Percentiles rank a stretch among this genome's conserved stretches.
Evolutionary conservation across 2,113 vertebrate species (phyloP).

Genomic region (Telmatochromis sp.): DNA sequence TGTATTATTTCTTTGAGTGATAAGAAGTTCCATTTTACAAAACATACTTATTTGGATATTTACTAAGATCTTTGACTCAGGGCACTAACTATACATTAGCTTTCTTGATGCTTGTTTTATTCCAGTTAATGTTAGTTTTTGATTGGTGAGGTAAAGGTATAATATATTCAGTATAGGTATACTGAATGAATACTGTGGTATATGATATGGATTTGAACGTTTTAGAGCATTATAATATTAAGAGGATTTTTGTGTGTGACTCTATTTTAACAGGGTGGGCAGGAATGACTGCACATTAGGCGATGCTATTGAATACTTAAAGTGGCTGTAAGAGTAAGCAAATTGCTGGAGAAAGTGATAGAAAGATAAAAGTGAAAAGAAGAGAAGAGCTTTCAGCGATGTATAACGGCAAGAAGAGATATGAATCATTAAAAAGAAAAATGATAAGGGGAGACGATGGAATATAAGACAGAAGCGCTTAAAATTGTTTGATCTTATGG

Average conservation of each 20-base stretch:
- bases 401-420: not conserved
- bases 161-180: not conserved
- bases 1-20: not conserved
- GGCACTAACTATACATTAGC: not conserved
- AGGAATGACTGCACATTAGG: not conserved
- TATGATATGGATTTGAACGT: not conserved
- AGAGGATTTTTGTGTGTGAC: not conserved
- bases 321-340: not conserved
- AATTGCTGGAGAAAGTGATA: not conserved
- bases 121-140: not conserved
- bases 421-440: not conserved
- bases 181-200: not conserved
- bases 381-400: not conserved
- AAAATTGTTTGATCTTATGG: not conserved
- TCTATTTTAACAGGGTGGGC: not conserved
- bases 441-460: not conserved
- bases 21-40: not conserved
- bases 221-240: not conserved
- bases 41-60: not conserved
- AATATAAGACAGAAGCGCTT: not conserved
- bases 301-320: not conserved
- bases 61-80: not conserved
- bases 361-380: not conserved
- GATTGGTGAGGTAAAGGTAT: not conserved
- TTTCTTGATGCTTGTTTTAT: not conserved